Percentiles rank a stretch among this genome's conserved stretches.
These are phyloP conservation scores for Dolichopus griseipennis DNA, from an alignment of 2,888 invertebrate species.

Conservation along the genomic window DNA sequence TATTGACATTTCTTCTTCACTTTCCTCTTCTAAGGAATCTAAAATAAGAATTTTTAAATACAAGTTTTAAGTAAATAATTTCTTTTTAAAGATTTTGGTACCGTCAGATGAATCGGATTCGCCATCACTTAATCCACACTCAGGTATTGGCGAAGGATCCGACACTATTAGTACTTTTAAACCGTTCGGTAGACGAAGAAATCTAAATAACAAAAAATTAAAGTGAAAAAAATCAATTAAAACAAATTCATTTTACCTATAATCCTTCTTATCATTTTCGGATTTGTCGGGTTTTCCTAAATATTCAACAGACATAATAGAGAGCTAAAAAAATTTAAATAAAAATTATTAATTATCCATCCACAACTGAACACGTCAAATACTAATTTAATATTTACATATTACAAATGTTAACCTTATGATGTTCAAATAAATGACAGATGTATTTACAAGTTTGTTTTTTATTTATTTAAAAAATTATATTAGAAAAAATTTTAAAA, in stretches of 20 bases:
- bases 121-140: constrained; percentile 27
- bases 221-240: background rate
- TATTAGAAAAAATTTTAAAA: too few species aligned
- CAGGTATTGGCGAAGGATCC: constrained; percentile 46
- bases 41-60: too few species aligned
- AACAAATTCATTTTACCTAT: constrained; percentile 55
- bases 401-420: too few species aligned
- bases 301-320: constrained; percentile 24
- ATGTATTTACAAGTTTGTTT: too few species aligned
- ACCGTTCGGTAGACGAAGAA: constrained; percentile 59
- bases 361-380: too few species aligned
- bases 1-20: constrained; percentile 22
- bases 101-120: constrained; percentile 21
- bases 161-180: constrained; percentile 63
- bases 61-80: too few species aligned
- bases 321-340: too few species aligned
- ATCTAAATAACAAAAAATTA: constrained; percentile 41
- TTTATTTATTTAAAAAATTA: too few species aligned
- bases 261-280: constrained; percentile 66
- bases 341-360: too few species aligned
- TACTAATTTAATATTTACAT: too few species aligned
- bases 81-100: background rate
- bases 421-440: too few species aligned
- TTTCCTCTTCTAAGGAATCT: constrained; percentile 14
- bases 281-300: constrained; percentile 59